Evolutionary conservation across 2,113 vertebrate genomes (phyloP), one percentile per base, ranked within the genome.

Genomic region (Chionis minor): DNA sequence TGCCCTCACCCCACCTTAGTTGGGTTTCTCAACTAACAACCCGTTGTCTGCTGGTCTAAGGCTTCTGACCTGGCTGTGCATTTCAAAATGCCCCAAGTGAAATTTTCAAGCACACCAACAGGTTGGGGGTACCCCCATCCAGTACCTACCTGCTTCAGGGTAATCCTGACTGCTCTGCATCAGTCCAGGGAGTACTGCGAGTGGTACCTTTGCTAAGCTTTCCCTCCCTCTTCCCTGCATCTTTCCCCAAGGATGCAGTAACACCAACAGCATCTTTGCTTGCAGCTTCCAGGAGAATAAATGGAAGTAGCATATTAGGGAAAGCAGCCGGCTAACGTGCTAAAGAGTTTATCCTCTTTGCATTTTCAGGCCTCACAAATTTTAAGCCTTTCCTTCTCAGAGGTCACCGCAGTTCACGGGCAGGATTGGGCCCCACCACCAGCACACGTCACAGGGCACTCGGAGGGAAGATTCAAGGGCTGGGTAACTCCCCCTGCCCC

Each of bases 371-470:
- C 42, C 55, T 62, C 10, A 1, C 33, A 90, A 21, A 90, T 70
- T 75, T 75, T 54, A 65, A 84, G 58, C 33, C 9, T 77, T 85
- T 72, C 63, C 47, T 86, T 54, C 81, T 49, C 49, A 33, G 44
- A 56, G 52, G 47, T 33, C 6, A 0, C 54, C 77, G 79, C 42
- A 72, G 38, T 35, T 72, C 58, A 38, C 1, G 3, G 38, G 12
- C 0, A 2, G 47, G 21, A n/a, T 45, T 3, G 3, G n/a, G 22
- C 16, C 79, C 8, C 2, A 24, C 20, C 40, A 65, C 4, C 72
- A 74, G 14, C 1, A 1, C 26, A 32, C 0, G 1, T 2, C 3
- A 1, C 2, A 70, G 23, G 4, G 35, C 0, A 0, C 52, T 56
- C 1, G 1, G 2, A 45, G 22, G 45, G 47, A 81, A 17, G 38